Conservation (phyloP, 1,140 invertebrate genomes). For the Chelonus insularis region DNA sequence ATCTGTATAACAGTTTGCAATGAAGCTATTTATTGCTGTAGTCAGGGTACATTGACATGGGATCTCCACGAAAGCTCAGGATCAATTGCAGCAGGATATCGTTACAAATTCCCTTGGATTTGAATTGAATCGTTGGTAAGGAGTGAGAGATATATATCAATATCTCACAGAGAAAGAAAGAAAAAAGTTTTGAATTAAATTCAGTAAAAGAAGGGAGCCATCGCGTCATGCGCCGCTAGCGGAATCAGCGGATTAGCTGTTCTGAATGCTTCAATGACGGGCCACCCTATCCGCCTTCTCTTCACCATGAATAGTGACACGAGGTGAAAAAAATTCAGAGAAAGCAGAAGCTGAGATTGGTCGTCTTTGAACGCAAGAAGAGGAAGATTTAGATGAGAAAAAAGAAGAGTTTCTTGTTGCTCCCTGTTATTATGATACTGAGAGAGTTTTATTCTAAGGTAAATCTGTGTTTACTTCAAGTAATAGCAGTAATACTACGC, state of each 20-base stretch:
- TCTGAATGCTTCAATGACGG: slow-evolving; percentile 40
- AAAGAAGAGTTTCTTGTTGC: slow-evolving; percentile 12
- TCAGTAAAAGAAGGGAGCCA: slow-evolving; percentile 38
- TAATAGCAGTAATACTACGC: slow-evolving; percentile 28
- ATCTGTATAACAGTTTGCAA: not conserved
- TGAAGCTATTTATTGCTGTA: too few species aligned
- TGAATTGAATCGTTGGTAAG: slow-evolving; percentile 43
- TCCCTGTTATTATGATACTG: not conserved
- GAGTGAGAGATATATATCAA: slow-evolving; percentile 4
- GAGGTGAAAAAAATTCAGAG: slow-evolving; percentile 12
- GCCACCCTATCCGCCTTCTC: slow-evolving; percentile 31
- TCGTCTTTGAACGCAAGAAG: not conserved
- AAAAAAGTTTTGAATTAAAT: slow-evolving; percentile 24
- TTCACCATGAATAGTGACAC: slow-evolving; percentile 19
- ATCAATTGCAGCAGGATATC: slow-evolving; percentile 40
- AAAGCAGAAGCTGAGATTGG: slow-evolving; percentile 6
- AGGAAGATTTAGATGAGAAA: not conserved
- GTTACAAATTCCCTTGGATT: slow-evolving; percentile 43
- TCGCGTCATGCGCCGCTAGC: slow-evolving; percentile 33
- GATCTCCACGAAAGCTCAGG: too few species aligned
- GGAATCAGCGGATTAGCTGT: slow-evolving; percentile 49
- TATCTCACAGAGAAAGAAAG: slow-evolving; percentile 3
- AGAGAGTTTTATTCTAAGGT: slow-evolving; percentile 14
- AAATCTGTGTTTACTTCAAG: slow-evolving; percentile 19
- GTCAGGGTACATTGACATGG: too few species aligned